Base-by-base conservation (phyloP, 2,113 vertebrate species). In the Nothobranchius furzeri region DNA sequence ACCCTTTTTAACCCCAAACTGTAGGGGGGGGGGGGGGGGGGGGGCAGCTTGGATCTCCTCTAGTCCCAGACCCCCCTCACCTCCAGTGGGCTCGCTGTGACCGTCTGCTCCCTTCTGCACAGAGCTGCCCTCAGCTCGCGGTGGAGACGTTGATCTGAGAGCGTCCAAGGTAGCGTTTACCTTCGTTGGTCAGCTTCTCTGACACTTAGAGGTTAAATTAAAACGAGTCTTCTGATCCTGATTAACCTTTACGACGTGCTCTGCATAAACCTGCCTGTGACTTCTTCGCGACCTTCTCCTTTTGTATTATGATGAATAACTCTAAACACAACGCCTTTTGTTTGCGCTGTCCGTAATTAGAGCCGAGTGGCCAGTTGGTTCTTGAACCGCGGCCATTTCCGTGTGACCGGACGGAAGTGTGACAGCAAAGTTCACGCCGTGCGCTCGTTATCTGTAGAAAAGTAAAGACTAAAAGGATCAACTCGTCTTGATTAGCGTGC, bases 1-100 rank as follows among this genome's bases (percentile, higher is more conserved):
- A 87, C 87, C 87, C 83, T 75, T 84, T 71, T 85, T 87, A 85
- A 87, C 87, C 85, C 54, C 68, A 24, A 84, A 59, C 70, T 81
- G 75, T 35, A 12, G 3, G 30, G 20, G 24, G 20, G 20, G 20
- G n/a, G n/a, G n/a, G n/a, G 4, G 25, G 4, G 3, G 30, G 60
- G 51, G 25, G 36, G 0, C 53, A n/a, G 73, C 48, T 64, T 80
- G 75, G 69, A 82, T 57, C 69, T 60, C 42, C 43, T 70, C 76
- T 67, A 80, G 47, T 2, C 69, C 69, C 58, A 64, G 83, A 76
- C 67, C 76, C 64, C 68, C 58, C 66, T 76, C 35, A 76, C 58
- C 77, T 79, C 73, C 67, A 53, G 51, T 50, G 81, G 83, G 56
- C 69, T 73, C 70, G 72, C 64, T 46, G 43, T 42, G 56, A 67